Base-by-base conservation (phyloP, 2,113 vertebrate genomes). In the Ceyx cyanopectus region DNA sequence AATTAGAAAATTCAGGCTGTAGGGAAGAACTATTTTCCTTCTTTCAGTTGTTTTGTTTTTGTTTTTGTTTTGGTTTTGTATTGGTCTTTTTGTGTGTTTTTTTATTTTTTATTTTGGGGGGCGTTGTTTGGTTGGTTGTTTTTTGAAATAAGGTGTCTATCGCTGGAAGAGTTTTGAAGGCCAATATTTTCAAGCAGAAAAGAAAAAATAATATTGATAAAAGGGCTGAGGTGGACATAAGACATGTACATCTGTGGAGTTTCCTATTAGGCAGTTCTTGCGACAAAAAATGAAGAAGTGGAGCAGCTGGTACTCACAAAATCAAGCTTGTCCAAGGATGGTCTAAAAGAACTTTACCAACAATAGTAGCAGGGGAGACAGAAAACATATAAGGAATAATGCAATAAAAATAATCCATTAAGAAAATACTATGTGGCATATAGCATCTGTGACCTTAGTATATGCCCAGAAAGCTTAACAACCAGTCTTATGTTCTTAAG, bases 401-500 rank as follows among this genome's bases (percentile, higher is more conserved):
- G 23, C 23, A 65, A 54, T 45, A 26, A 57, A 87, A 82, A 17
- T 15, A 69, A 77, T 76, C 67, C 50, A 34, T 58, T 80, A 85
- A 66, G 54, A 86, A 88, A 96, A 90, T 43, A 32, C 20, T 62
- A 2, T 1, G 4, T 85, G 76, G 11, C 21, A 46, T 40, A 41
- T 8, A 79, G 23, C 5, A 5, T 32, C 43, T 37, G 46, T 90
- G 91, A 88, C 91, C 83, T 90, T 60, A n/a, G 6, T 65, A 50
- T 66, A 81, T 78, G 43, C 27, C 13, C 51, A 67, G 80, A 74
- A 85, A 78, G 83, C 77, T 86, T 90, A 92, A 54, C 19, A 85
- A 50, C 27, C 68, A 65, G 83, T 94, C 67, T 77, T 37, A 66
- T 7, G 32, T 70, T 82, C 62, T 92, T 86, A 93, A 88, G 50